phyloP scores from a whole-genome alignment of 1,140 invertebrate species.

The Psix sp. region DNA sequence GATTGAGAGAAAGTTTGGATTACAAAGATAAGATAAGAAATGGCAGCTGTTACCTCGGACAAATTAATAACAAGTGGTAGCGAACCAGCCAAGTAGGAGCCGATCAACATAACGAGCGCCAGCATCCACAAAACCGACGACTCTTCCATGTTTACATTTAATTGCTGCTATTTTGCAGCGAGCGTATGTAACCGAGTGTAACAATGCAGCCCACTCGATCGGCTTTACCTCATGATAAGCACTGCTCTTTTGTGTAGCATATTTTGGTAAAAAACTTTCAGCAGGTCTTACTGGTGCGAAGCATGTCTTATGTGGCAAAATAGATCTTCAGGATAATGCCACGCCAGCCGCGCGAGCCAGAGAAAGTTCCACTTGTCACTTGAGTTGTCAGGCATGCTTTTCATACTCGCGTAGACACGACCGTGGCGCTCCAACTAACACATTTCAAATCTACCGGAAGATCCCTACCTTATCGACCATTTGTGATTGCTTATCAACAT shows the following conservation, averaged over 20 bases:
- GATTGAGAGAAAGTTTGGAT: too few relatives aligned
- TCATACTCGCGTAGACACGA: not conserved
- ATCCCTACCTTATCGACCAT: not conserved
- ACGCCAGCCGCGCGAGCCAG: too few relatives aligned
- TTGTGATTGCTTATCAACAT: too few relatives aligned
- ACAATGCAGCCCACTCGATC: constrained; percentile 17
- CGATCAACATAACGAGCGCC: constrained; percentile 94
- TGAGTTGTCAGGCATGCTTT: not conserved
- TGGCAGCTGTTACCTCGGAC: constrained; percentile 89
- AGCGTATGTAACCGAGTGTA: constrained; percentile 11
- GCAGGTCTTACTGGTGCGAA: constrained; percentile 24
- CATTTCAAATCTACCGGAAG: not conserved
- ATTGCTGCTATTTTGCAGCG: constrained; percentile 22
- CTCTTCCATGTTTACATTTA: constrained; percentile 85
- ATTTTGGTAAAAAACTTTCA: not conserved
- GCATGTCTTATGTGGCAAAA: constrained; percentile 22
- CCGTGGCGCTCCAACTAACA: constrained; percentile 10
- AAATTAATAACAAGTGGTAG: constrained; percentile 94
- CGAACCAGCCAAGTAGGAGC: constrained; percentile 94
- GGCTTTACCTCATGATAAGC: constrained; percentile 18
- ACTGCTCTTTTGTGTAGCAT: constrained; percentile 5
- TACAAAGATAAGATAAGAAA: too few relatives aligned
- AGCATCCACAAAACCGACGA: constrained; percentile 87
- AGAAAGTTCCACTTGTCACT: constrained; percentile 11
- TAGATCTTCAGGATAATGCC: constrained; percentile 8